Percentiles rank a stretch among this genome's conserved stretches.
Evolutionary conservation across 2,113 vertebrate species (phyloP).

Genomic region (Toxotes chatareus): DNA sequence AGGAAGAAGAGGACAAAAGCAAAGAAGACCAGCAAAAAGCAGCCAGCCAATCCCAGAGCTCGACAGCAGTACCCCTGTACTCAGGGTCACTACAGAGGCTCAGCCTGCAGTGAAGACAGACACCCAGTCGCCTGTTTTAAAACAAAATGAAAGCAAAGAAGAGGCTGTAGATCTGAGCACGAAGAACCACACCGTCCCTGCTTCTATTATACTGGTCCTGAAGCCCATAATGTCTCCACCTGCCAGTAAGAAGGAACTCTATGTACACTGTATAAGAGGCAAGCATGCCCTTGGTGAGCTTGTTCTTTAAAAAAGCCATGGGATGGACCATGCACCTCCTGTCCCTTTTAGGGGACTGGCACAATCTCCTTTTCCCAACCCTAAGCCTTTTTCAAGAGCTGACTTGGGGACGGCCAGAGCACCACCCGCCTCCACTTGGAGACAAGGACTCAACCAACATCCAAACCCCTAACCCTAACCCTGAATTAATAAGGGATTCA

Average conservation of each 20-base stretch:
- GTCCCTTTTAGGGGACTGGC: no score
- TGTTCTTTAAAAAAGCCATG: conserved; percentile 15
- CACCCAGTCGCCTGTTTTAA: neutral
- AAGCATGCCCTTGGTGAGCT: conserved; percentile 62
- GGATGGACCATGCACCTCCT: no score
- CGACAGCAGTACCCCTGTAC: conserved; percentile 69
- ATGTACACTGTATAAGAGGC: conserved; percentile 73
- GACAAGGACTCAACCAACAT: no score
- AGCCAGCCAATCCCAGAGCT: conserved; percentile 87
- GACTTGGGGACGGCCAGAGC: no score
- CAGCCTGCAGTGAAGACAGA: neutral
- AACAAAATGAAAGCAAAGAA: conserved; percentile 11
- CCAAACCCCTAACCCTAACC: no score
- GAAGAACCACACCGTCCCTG: neutral
- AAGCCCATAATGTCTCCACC: conserved; percentile 72
- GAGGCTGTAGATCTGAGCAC: conserved; percentile 41
- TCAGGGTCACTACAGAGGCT: conserved; percentile 11
- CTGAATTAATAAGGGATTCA: no score
- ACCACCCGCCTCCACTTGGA: no score
- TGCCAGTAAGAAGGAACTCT: conserved; percentile 70
- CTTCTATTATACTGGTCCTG: conserved; percentile 53
- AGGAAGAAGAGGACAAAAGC: conserved; percentile 79
- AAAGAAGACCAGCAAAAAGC: conserved; percentile 95
- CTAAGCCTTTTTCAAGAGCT: no score
- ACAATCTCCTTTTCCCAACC: no score